These are phyloP conservation scores for Agapornis canus DNA, from an alignment of 2,797 vertebrate genomes.

Conservation along the genomic window DNA sequence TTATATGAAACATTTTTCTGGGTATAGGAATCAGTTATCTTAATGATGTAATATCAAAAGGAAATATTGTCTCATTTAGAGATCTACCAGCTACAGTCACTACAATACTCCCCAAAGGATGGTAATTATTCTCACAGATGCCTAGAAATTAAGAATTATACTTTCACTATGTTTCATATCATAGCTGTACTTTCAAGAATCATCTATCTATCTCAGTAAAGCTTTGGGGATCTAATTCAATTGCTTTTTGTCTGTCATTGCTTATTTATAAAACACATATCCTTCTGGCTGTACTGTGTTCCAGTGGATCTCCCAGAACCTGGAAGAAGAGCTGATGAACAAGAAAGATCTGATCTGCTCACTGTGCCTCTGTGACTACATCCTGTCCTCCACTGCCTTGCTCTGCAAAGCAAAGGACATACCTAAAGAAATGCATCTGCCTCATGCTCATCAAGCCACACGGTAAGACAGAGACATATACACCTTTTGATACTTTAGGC, in stretches of 20 bases:
- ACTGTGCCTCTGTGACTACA: background rate
- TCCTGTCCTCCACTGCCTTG: background rate
- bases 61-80: constrained; percentile 70
- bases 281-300: constrained; percentile 19
- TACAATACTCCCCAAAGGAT: constrained; percentile 34
- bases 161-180: constrained; percentile 51
- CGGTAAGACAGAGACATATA: background rate
- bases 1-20: constrained; percentile 47
- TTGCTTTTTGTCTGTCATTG: constrained; percentile 17
- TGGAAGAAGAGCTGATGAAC: background rate
- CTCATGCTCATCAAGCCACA: background rate
- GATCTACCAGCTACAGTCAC: constrained; percentile 47
- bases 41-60: constrained; percentile 62
- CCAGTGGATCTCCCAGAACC: constrained; percentile 10
- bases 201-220: constrained; percentile 9
- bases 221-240: constrained; percentile 60
- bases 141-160: constrained; percentile 65
- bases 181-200: constrained; percentile 6
- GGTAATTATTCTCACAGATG: constrained; percentile 58
- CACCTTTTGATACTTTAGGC: background rate
- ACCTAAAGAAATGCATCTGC: background rate
- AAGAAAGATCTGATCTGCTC: background rate
- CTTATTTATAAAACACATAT: background rate
- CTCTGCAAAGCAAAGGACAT: background rate
- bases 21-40: constrained; percentile 49